Evolutionary conservation across 2,888 invertebrate species (phyloP), one percentile per base, ranked within the genome.

Genomic region (Noctua pronuba): DNA sequence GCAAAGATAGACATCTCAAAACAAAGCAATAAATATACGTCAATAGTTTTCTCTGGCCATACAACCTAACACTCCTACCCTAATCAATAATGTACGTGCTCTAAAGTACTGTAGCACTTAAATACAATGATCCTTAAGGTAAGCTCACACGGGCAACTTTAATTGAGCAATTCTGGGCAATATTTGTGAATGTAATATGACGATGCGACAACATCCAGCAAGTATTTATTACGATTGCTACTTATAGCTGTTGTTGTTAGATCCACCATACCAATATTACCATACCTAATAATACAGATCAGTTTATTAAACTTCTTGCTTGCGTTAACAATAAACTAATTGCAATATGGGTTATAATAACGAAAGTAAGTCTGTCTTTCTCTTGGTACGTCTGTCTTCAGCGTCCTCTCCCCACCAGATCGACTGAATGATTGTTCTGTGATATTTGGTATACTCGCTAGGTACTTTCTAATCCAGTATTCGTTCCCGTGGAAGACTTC

Each of bases 61-160:
- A 60, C 24, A 70, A 83, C 62, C 66, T 16, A 49, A 72, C 31
- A 62, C 38, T 38, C 38, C 2, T 52, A 62, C 28, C 49, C 28
- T 46, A 18, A 77, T 81, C 67, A 73, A 83, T 82, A 81, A 73
- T 83, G 73, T 70, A 82, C 44, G 21, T 10, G 10, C 21, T 75
- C 38, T 60, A 55, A 85, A 81, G 81, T 65, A 68, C 69, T n/a
- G 6, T 24, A 41, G 62, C 75, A 73, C 84, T 75, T 75, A 72
- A 78, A 75, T 41, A 86, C 72, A 82, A 62, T 66, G 41, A 65
- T 80, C 11, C 24, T 38, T 52, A 81, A n/a, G 31, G 5, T 31
- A 21, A 18, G 35, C 31, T 18, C 28, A 79, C 35, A 75, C 58
- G 41, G 44, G 58, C 58, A 60, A 35, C 44, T 35, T 58, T 44